Evolutionary conservation across 2,113 vertebrate genomes (phyloP), one percentile per base, ranked within the genome.

Genomic region (Cavia aperea): DNA sequence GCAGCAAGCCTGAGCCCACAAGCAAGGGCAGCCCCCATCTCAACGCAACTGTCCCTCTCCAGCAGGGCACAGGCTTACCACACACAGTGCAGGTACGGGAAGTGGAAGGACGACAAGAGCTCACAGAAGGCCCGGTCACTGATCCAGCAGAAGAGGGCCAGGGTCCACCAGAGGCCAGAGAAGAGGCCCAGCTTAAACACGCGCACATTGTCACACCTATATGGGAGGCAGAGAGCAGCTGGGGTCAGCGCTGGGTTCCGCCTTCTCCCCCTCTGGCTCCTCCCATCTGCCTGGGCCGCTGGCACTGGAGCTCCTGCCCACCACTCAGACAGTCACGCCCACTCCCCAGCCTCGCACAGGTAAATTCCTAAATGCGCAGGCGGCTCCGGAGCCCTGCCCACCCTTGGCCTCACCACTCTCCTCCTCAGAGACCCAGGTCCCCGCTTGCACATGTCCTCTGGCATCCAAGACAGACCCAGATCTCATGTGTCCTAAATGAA

Each of bases 81-180:
- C 81, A 98, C 98, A 51, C 99, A 99, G 96, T 99, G 99, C 91
- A 99, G 97, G 96, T 99, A 99, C 0, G 99, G 99, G 56, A 99
- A 99, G 97, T 99, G 99, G 96, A 99, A 98, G 18, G 98, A 98
- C 0, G 99, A 99, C 98, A 99, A 98, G 96, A 99, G 98, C 96
- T 99, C 99, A 89, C 99, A 99, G 98, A 99, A 99, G 2, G 96
- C 99, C 95, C 98, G 98, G 97, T 99, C 99, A 75, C 99, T 99
- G 97, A 99, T 98, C 99, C 99, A 99, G 97, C 99, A 99, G 93
- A 99, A 98, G 92, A 99, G 98, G 60, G 99, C 99, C 16, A 99
- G 96, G 0, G 97, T 98, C 99, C 99, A 99, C 99, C 99, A 99
- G 96, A 99, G 97, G 89, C 99, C 99, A 0, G 99, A 99, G 95